These are phyloP conservation scores for Pavo muticus DNA, from an alignment of 2,113 vertebrate species.

Conservation along the genomic window DNA sequence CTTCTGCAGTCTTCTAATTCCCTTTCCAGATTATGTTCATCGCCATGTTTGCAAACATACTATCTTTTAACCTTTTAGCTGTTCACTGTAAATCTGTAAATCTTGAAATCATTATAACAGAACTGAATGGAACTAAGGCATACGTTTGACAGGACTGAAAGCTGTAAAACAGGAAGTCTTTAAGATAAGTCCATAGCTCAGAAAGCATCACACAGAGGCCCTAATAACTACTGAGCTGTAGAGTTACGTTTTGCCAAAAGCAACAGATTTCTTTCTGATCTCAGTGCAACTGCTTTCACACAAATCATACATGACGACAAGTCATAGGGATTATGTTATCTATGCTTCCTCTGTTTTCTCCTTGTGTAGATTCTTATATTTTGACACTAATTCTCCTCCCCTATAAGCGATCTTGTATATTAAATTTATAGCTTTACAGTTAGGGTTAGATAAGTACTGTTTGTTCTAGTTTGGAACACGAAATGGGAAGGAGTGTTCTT, in stretches of 20 bases:
- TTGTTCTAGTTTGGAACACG: constrained; percentile 50
- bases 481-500: constrained; percentile 43
- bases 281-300: constrained; percentile 61
- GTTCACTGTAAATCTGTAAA: constrained; percentile 39
- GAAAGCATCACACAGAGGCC: constrained; percentile 43
- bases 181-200: constrained; percentile 44
- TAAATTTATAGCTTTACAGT: constrained; percentile 58
- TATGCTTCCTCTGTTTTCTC: constrained; percentile 66
- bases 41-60: neutral
- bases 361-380: constrained; percentile 55
- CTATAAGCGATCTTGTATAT: constrained; percentile 63
- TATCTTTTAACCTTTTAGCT: constrained; percentile 43
- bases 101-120: constrained; percentile 30
- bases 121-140: constrained; percentile 30
- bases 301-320: constrained; percentile 60
- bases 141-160: neutral
- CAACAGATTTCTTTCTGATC: constrained; percentile 66
- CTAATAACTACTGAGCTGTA: constrained; percentile 41
- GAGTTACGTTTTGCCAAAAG: constrained; percentile 58
- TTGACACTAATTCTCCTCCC: constrained; percentile 61
- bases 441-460: constrained; percentile 53
- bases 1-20: neutral
- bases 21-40: neutral
- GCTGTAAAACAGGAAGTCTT: constrained; percentile 52
- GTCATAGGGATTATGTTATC: constrained; percentile 60